phyloP scores from a whole-genome alignment of 2,797 vertebrate genomes.

The Brotula barbata region DNA sequence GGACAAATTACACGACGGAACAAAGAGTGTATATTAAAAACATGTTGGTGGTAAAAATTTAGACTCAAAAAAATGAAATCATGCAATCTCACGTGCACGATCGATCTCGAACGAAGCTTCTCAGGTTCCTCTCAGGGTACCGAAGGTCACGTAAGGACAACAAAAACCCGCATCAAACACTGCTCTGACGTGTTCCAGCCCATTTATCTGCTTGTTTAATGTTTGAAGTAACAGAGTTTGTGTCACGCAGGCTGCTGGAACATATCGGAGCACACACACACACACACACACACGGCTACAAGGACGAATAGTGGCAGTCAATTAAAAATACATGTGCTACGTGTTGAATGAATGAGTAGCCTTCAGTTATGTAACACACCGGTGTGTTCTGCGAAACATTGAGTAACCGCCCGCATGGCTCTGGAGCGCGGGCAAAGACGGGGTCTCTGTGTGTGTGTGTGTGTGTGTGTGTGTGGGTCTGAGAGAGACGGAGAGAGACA shows the following conservation, averaged over 20 bases:
- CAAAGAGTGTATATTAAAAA: no score
- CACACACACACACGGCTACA: conserved; percentile 7
- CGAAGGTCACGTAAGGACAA: no score
- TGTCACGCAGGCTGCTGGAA: not conserved
- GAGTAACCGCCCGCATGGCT: conserved; percentile 43
- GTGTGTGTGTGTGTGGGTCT: conserved; percentile 8
- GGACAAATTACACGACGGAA: no score
- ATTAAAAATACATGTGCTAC: conserved; percentile 46
- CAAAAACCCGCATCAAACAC: no score
- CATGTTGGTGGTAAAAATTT: no score
- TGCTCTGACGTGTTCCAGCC: no score
- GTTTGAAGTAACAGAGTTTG: not conserved
- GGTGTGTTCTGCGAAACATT: conserved; percentile 46
- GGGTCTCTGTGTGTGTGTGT: conserved; percentile 19
- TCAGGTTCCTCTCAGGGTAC: not conserved
- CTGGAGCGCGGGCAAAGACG: conserved; percentile 30
- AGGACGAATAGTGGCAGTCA: not conserved
- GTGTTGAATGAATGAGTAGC: conserved; percentile 48
- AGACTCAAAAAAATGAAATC: no score
- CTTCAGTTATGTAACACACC: conserved; percentile 51
- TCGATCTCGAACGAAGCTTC: no score
- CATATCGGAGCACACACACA: not conserved
- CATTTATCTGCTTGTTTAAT: no score
- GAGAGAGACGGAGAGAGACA: no score
- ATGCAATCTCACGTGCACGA: no score